A percentile compares a stretch with the other conserved stretches of the same genome.
These are phyloP conservation scores for Eupithecia vulgata DNA, from an alignment of 2,888 invertebrate genomes.

Conservation along the genomic window DNA sequence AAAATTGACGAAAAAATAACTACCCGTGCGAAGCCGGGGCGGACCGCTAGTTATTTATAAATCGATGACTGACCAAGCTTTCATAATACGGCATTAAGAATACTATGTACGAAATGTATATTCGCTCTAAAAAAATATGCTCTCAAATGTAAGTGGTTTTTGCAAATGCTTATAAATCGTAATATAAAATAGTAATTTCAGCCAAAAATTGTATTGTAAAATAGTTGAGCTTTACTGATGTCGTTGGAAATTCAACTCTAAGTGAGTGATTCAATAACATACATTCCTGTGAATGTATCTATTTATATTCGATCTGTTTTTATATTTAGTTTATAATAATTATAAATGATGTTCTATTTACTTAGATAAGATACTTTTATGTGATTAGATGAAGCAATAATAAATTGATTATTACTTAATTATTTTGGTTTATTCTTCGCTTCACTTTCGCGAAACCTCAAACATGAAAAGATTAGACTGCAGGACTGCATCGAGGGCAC, in stretches of 20 bases:
- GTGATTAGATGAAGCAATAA: constrained; percentile 30
- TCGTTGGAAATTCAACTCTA: constrained; percentile 9
- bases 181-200: neutral
- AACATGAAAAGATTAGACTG: too few relatives aligned
- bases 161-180: neutral
- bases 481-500: too few relatives aligned
- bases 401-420: constrained; percentile 28
- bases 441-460: neutral
- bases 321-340: constrained; percentile 32
- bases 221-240: neutral
- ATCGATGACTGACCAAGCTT: too few relatives aligned
- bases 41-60: too few relatives aligned
- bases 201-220: neutral
- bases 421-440: constrained; percentile 3
- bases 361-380: constrained; percentile 27
- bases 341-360: constrained; percentile 20
- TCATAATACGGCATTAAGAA: too few relatives aligned
- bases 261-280: constrained; percentile 17
- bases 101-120: too few relatives aligned
- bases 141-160: neutral
- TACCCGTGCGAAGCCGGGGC: too few relatives aligned
- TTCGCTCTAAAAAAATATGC: neutral
- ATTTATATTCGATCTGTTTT: constrained; percentile 29
- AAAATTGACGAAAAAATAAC: too few relatives aligned
- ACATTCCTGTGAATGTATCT: constrained; percentile 33